Evolutionary conservation across 1,140 invertebrate species (phyloP), one percentile per base, ranked within the genome.

Genomic region (Drosophila pectinifera): DNA sequence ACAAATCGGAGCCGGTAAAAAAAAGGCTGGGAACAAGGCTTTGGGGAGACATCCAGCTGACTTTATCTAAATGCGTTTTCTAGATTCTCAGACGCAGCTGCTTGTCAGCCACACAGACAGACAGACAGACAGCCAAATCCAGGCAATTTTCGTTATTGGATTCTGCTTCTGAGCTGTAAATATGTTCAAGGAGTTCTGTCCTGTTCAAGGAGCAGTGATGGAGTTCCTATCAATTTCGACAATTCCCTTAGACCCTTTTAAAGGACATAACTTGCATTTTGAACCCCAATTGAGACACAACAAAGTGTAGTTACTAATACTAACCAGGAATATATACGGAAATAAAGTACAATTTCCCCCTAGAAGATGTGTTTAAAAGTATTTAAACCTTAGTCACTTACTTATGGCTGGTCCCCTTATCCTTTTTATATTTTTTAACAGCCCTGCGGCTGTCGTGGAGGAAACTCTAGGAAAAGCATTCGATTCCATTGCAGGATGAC

Each of bases 401-500:
- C 20, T 53, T 36, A 53, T 53, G 49, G 7, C 6, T 10, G 14
- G 49, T 22, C 18, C 46, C 14, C 16, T 49, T 53, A 18, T 48
- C 22, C 36, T 31, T n/a, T n/a, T n/a, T n/a, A n/a, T n/a, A n/a
- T n/a, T n/a, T n/a, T n/a, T n/a, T 49, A 26, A 42, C 38, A 26
- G 20, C n/a, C 57, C 68, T 61, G 69, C 63, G 77, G 55, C 73
- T 81, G 65, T 53, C 73, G 46, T n/a, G 34, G 8, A 70, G 34
- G 38, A 34, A 34, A 34, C 10, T 34, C 2, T 14, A 42, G 57
- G 5, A 53, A 68, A 67, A 65, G 55, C 59, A 75, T 75, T 83
- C 64, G 70, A 75, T 83, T 78, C 69, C 55, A 78, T 70, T 65
- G 75, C 70, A 41, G 26, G 69, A 79, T 61, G 75, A 82, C 79